Conservation (phyloP, 2,888 invertebrate species). For the Argyra leucocephala region DNA sequence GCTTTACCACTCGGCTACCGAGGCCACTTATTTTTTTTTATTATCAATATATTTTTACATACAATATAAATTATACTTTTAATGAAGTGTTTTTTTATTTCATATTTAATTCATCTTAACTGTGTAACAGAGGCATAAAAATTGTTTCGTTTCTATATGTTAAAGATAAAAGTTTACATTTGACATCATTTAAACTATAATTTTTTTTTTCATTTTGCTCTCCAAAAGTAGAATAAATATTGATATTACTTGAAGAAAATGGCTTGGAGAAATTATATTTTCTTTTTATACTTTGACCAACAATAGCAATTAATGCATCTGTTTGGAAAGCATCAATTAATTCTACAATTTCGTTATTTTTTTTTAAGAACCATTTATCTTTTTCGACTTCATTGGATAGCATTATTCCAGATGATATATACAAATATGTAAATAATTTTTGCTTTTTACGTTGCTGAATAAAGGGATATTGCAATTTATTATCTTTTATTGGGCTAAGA, state of each 20-base stretch:
- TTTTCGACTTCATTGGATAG: background rate
- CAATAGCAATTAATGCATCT: background rate
- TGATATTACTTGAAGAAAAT: background rate
- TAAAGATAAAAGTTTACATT: background rate
- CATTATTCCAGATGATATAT: background rate
- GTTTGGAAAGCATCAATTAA: background rate
- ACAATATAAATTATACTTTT: no score
- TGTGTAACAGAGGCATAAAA: background rate
- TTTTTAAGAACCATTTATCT: background rate
- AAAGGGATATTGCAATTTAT: background rate
- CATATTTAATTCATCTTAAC: background rate
- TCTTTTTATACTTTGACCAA: background rate
- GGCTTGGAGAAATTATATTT: background rate
- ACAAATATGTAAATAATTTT: background rate
- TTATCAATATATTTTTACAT: no score
- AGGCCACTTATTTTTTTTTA: no score
- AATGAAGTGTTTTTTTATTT: no score
- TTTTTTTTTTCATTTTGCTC: background rate
- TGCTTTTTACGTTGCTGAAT: background rate
- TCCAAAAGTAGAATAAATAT: background rate
- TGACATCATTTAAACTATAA: background rate
- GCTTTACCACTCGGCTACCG: no score
- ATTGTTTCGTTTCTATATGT: background rate
- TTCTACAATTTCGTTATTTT: background rate
- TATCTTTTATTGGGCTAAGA: background rate